phyloP scores from a whole-genome alignment of 2,797 vertebrate species.

The Karalla daura region DNA sequence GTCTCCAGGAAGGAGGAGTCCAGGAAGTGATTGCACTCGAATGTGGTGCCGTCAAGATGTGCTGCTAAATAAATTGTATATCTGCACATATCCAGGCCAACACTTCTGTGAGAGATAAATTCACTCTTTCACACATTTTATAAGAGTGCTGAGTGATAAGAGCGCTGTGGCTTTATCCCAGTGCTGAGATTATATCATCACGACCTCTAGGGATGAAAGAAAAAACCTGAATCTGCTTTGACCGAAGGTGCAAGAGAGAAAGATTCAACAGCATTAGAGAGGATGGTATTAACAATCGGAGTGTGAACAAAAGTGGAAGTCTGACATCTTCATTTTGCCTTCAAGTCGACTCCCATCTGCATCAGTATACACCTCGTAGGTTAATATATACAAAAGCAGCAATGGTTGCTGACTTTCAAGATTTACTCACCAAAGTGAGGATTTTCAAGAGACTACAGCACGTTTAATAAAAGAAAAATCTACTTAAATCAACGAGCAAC shows the following conservation, averaged over 20 bases:
- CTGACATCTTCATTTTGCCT: neutral
- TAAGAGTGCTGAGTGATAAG: too few relatives aligned
- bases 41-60: neutral
- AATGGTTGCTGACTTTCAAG: neutral
- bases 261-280: neutral
- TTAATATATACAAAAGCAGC: neutral
- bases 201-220: too few relatives aligned
- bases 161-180: too few relatives aligned
- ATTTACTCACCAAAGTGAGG: neutral
- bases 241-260: neutral
- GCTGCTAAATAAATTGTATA: neutral
- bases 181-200: too few relatives aligned
- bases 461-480: neutral
- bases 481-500: slow-evolving; percentile 7
- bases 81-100: neutral
- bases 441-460: neutral
- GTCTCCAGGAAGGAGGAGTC: neutral
- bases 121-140: too few relatives aligned
- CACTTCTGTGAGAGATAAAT: neutral
- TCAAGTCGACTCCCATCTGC: neutral
- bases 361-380: neutral
- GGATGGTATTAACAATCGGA: too few relatives aligned
- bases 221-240: neutral
- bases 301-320: too few relatives aligned
- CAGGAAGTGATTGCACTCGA: neutral